Percentiles rank a stretch among this genome's conserved stretches.
Evolutionary conservation across 2,113 vertebrate genomes (phyloP).

Genomic region (Larimichthys crocea): DNA sequence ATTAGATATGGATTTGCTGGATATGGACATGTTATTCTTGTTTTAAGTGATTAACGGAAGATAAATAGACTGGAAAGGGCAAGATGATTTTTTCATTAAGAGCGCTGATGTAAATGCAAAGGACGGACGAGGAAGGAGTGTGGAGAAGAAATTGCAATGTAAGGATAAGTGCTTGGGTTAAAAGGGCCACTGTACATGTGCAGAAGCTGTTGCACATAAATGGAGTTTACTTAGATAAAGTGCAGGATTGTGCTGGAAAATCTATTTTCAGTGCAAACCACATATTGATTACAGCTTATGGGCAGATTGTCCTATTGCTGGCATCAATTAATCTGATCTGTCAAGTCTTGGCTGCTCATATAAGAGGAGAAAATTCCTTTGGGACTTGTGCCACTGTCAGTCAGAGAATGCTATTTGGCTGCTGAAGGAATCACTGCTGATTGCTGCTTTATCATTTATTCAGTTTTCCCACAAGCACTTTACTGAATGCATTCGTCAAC

Average conservation of each 20-base stretch:
- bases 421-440: constrained; percentile 21
- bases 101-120: background rate
- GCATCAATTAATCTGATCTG: constrained; percentile 50
- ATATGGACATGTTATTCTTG: constrained; percentile 47
- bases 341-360: constrained; percentile 23
- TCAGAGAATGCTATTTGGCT: constrained; percentile 40
- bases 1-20: constrained; percentile 44
- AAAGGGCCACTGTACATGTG: constrained; percentile 9
- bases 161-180: constrained; percentile 42
- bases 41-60: constrained; percentile 53
- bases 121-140: background rate
- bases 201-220: background rate
- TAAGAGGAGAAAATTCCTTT: constrained; percentile 22
- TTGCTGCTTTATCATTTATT: constrained; percentile 16
- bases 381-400: constrained; percentile 19
- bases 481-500: constrained; percentile 10
- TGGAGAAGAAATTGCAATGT: constrained; percentile 32
- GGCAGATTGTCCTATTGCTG: constrained; percentile 64
- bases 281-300: constrained; percentile 75
- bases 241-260: constrained; percentile 30
- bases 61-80: constrained; percentile 53
- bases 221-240: constrained; percentile 1
- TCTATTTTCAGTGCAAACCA: constrained; percentile 56
- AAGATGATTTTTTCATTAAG: constrained; percentile 29
- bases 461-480: background rate